Percentiles rank a stretch among this genome's conserved stretches.
These are phyloP conservation scores for Petrolisthes manimaculis DNA, from an alignment of 2,888 invertebrate species.

Conservation along the genomic window DNA sequence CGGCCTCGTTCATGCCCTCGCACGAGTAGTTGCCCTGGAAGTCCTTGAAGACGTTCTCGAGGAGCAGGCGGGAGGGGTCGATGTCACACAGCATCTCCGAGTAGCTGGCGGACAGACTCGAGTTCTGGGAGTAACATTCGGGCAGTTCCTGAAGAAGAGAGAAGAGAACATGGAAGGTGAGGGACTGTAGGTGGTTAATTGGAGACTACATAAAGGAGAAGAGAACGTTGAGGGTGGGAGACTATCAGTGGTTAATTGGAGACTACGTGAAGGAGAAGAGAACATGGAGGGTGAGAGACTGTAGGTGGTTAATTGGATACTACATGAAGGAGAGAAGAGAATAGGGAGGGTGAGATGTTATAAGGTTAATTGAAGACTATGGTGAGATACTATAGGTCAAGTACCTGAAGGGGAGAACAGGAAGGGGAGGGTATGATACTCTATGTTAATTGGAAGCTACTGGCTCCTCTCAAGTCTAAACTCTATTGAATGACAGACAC, in stretches of 20 bases:
- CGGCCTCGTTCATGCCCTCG: constrained; percentile 88
- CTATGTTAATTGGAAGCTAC: too few relatives aligned
- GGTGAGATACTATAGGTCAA: neutral
- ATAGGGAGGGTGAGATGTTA: neutral
- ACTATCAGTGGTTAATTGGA: neutral
- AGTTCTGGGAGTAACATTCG: constrained; percentile 60
- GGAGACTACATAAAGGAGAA: neutral
- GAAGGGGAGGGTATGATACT: neutral
- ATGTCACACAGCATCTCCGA: constrained; percentile 82
- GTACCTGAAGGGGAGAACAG: neutral
- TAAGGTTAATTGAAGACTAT: neutral
- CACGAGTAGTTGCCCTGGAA: constrained; percentile 96
- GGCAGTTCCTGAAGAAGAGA: constrained; percentile 59
- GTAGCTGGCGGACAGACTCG: constrained; percentile 34
- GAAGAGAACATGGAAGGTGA: neutral
- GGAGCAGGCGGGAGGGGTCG: constrained; percentile 85
- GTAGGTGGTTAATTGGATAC: neutral
- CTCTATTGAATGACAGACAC: too few relatives aligned
- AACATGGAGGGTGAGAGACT: neutral
- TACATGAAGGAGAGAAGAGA: neutral
- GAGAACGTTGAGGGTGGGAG: neutral
- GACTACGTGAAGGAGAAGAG: neutral
- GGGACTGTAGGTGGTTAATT: neutral
- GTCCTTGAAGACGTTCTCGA: constrained; percentile 78
- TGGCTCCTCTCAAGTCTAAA: too few relatives aligned